Evolutionary conservation across 2,888 invertebrate genomes (phyloP), one percentile per base, ranked within the genome.

Genomic region (Acanthosepion esculentum): DNA sequence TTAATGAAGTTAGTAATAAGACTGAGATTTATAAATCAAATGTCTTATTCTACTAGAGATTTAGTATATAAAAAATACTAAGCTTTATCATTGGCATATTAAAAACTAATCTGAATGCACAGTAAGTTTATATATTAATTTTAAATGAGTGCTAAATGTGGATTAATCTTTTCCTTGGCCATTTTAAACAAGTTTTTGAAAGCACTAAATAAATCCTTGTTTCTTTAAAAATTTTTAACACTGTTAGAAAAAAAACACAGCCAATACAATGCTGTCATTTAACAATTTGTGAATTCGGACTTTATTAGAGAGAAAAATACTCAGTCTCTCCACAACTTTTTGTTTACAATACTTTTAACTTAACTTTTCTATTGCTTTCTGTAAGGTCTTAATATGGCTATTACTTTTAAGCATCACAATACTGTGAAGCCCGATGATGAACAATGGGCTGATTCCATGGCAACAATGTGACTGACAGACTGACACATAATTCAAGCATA

Each of bases 391-490:
- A 59, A 23, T 59, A 59, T 59, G 59, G n/a, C 15, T n/a, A 78
- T 29, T n/a, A n/a, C 15, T 78, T 78, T 78, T 78, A 15, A n/a
- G n/a, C 12, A n/a, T 78, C 78, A n/a, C n/a, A 78, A 78, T 78
- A 78, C 78, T 78, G 78, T 78, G n/a, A 78, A 78, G 78, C 78
- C 78, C n/a, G n/a, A n/a, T 12, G n/a, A 33, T 78, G 78, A 78
- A 78, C n/a, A n/a, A 78, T 78, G 78, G n/a, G 78, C 59, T 59
- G 59, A 23, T 59, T 59, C 59, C 59, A 59, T 59, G 59, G 59
- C 78, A n/a, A 78, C 33, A 78, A 78, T 78, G 78, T n/a, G 78
- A 78, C 78, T n/a, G 78, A 78, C 78, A 78, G 78, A 78, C 78
- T n/a, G 78, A 78, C 78, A 78, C n/a, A n/a, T n/a, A 78, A 78